Percentiles rank a stretch among this genome's conserved stretches.
Conservation (phyloP, 2,888 invertebrate genomes). For the Pteria penguin region DNA sequence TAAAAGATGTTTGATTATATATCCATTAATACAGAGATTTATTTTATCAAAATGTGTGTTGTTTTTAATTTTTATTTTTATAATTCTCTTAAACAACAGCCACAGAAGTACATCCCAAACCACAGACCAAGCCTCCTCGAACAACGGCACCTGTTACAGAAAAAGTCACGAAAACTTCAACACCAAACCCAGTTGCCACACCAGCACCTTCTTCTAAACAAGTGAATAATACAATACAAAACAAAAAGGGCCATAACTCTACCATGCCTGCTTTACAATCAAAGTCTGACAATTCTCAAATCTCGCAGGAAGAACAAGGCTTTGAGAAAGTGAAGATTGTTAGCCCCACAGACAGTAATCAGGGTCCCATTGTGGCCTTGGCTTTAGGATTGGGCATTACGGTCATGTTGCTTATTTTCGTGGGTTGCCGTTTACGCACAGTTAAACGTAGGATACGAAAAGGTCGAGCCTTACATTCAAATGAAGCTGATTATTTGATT, state of each 20-base stretch:
- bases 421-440: conserved; percentile 90
- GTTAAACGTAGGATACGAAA: conserved; percentile 86
- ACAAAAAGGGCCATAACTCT: too few relatives aligned
- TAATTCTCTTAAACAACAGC: too few relatives aligned
- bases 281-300: too few relatives aligned
- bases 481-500: conserved; percentile 97
- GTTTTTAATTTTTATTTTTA: too few relatives aligned
- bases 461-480: conserved; percentile 90
- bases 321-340: conserved; percentile 48
- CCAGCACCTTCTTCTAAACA: neutral
- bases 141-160: neutral
- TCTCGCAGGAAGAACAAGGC: conserved; percentile 14
- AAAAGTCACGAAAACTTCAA: neutral
- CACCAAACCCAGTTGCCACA: neutral
- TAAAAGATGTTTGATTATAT: too few relatives aligned
- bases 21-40: too few relatives aligned
- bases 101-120: too few relatives aligned
- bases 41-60: too few relatives aligned
- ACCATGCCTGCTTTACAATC: too few relatives aligned
- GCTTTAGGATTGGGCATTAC: conserved; percentile 87
- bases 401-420: conserved; percentile 88
- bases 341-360: conserved; percentile 61
- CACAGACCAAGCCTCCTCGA: neutral
- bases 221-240: conserved; percentile 1
- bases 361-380: conserved; percentile 77